These are phyloP conservation scores for Percina caprodes DNA, from an alignment of 2,113 vertebrate species.

Conservation along the genomic window DNA sequence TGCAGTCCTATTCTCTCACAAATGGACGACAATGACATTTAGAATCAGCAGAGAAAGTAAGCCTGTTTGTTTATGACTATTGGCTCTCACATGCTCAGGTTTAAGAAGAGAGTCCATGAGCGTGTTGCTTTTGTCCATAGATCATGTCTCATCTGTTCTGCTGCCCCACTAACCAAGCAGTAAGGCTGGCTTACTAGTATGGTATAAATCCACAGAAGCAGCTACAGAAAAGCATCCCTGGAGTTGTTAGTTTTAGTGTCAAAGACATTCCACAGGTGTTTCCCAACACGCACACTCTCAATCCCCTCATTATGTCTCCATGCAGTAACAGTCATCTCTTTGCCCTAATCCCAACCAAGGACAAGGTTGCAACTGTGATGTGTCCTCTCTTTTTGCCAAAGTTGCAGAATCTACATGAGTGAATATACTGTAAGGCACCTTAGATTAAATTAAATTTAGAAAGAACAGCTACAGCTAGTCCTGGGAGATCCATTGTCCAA, in stretches of 20 bases:
- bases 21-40: not conserved
- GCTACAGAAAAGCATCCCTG: not conserved
- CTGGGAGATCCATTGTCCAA: constrained; percentile 42
- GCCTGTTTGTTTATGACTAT: not conserved
- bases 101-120: not conserved
- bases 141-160: not conserved
- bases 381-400: constrained; percentile 8
- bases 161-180: not conserved
- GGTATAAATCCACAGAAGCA: not conserved
- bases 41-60: not conserved
- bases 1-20: not conserved
- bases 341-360: not conserved
- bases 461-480: constrained; percentile 25
- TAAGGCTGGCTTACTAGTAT: not conserved
- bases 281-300: not conserved
- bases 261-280: not conserved
- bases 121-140: not conserved
- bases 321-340: not conserved
- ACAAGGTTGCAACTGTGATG: not conserved
- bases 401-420: constrained; percentile 26
- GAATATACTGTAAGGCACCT: constrained; percentile 20
- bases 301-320: not conserved
- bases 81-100: not conserved
- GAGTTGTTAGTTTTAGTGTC: not conserved
- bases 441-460: constrained; percentile 47